Base-by-base conservation (phyloP, 2,888 invertebrate genomes). In the Stenolophus ochropezus region DNA sequence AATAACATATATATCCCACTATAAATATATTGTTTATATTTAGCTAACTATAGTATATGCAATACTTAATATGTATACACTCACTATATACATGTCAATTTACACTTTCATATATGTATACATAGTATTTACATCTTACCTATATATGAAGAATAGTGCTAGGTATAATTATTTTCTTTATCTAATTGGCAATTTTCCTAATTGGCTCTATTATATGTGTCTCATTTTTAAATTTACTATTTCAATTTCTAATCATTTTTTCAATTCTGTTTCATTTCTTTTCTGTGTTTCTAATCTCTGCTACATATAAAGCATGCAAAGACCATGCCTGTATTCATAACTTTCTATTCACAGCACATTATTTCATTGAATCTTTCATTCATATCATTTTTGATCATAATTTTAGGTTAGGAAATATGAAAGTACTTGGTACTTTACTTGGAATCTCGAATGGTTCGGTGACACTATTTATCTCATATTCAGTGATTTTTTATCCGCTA, bases 241-340 rank as follows among this genome's bases (percentile, higher is more conserved):
- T 11, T 42, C 33, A 42, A 42, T 11, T 42, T 61, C 25, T 61
- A 25, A 4, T 61, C 14, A n/a, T 61, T 23, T 69, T 21, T 65
- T 27, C 27, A 16, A 16, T 65, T 61, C 25, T 61, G 1, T 27
- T 5, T 56, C 53, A 58, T 20, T 14, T 58, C 61, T 61, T 25
- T 58, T 58, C 23, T 18, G 14, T 69, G 18, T 33, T 33, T 33
- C 65, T 69, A 33, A 33, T 33, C 11, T 65, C 14, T 69, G 33
- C 18, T 69, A 69, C 65, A 69, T 18, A 69, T 69, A 69, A 33
- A 69, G 65, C 65, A 69, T 69, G 65, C 65, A 69, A 69, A 20
- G 65, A 69, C 65, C 65, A 69, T 69, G 65, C 65, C 65, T 33
- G 25, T 61, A 61, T 61, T 6, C 18, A 69, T 69, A 58, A 23